A percentile compares a stretch with the other conserved stretches of the same genome.
phyloP scores from a whole-genome alignment of 2,888 invertebrate species.

The Zelleria hepariella region DNA sequence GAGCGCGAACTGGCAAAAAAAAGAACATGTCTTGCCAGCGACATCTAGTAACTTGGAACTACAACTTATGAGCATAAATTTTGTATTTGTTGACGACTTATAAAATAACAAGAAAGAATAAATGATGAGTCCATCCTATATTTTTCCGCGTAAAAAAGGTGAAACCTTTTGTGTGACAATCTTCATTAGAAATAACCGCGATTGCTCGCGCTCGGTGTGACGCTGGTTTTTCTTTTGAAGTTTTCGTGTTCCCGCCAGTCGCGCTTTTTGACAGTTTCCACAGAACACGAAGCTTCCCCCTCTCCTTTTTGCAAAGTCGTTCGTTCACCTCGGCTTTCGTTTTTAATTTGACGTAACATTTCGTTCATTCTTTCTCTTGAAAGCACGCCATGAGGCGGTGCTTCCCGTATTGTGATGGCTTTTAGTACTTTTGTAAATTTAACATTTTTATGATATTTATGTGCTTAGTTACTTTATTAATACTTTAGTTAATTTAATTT shows the following conservation, averaged over 20 bases:
- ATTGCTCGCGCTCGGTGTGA: no score
- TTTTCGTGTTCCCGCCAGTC: not conserved
- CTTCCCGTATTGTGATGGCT: slow-evolving; percentile 61
- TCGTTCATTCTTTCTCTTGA: slow-evolving; percentile 37
- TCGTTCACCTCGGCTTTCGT: not conserved
- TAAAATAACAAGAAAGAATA: no score
- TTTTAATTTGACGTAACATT: slow-evolving; percentile 13
- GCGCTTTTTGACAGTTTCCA: not conserved
- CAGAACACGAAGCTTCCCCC: not conserved
- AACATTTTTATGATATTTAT: slow-evolving; percentile 68
- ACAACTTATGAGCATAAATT: no score
- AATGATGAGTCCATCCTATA: not conserved
- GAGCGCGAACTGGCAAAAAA: no score
- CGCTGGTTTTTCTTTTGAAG: no score
- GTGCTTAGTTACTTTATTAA: slow-evolving; percentile 36
- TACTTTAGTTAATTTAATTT: slow-evolving; percentile 53
- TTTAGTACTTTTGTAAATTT: slow-evolving; percentile 59
- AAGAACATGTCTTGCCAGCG: no score
- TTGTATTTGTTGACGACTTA: no score
- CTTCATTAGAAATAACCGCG: no score
- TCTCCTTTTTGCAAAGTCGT: not conserved
- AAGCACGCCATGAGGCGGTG: slow-evolving; percentile 66
- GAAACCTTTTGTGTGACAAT: no score
- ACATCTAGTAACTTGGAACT: no score
- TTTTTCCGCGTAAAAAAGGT: no score